Evolutionary conservation across 2,888 invertebrate species (phyloP), one percentile per base, ranked within the genome.

Genomic region (Empis stercorea): DNA sequence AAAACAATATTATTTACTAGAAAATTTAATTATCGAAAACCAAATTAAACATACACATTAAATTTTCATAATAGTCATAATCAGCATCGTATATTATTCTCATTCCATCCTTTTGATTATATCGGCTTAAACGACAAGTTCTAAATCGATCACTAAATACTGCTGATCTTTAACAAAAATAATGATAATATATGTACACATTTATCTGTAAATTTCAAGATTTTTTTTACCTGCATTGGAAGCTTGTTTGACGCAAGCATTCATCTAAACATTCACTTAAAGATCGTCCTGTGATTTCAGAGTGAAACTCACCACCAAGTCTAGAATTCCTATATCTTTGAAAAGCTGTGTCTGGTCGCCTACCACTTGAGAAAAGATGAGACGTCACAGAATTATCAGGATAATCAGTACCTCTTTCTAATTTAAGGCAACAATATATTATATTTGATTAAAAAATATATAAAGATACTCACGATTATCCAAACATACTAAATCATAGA

Each of bases 61-160:
- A 74, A 71, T 89, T 89, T 71, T 92, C 91, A 62, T 91, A 92
- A 69, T 91, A 92, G 71, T 92, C 91, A 66, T 87, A 91, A 68
- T 89, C 89, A 3, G 87, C 87, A 65, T 92, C 91, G 63, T 89
- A 89, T 54, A 89, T 84, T 47, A 91, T 81, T 51, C 89, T 75
- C 78, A 88, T 86, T 39, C 88, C 87, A 63, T 89, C 87, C 59
- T 84, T 79, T 70, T 88, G 86, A 70, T 87, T 88, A 70, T 84
- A 89, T 60, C 87, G 76, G 62, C 87, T 87, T 54, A 91, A 75
- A 34, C 88, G 76, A 63, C 91, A 91, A 42, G 84, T 87, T 59
- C 86, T 76, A 61, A 83, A 87, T 20, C 88, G 76, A 62, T 89
- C 88, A 57, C 88, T 88, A 67, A 89, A 91, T 52, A 88, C 87